Percentiles rank a stretch among this genome's conserved stretches.
phyloP scores from a whole-genome alignment of 2,113 vertebrate genomes.

The Stegastes partitus region DNA sequence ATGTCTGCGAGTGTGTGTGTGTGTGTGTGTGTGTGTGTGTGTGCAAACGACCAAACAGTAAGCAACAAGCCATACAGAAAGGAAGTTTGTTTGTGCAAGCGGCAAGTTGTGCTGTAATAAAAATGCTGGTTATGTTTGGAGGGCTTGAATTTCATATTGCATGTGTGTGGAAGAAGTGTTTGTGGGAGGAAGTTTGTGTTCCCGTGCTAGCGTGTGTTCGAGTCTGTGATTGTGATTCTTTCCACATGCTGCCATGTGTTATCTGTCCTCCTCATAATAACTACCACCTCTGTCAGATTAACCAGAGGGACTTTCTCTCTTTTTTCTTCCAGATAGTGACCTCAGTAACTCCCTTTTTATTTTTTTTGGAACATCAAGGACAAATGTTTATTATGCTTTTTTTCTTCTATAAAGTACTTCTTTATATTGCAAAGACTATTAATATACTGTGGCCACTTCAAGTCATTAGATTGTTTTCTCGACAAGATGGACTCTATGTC shows the following conservation, averaged over 20 bases:
- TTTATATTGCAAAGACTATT: neutral
- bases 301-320: slow-evolving; percentile 73
- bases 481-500: slow-evolving; percentile 11
- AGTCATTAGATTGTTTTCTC: slow-evolving; percentile 29
- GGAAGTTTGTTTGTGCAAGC: slow-evolving; percentile 18
- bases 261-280: slow-evolving; percentile 78
- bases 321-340: slow-evolving; percentile 29
- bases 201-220: slow-evolving; percentile 62
- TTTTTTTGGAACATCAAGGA: slow-evolving; percentile 27
- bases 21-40: slow-evolving; percentile 34
- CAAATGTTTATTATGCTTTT: neutral
- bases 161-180: slow-evolving; percentile 50
- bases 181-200: slow-evolving; percentile 71
- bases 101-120: slow-evolving; percentile 24
- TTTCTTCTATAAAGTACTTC: slow-evolving; percentile 7
- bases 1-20: slow-evolving; percentile 27
- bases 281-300: slow-evolving; percentile 76
- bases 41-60: slow-evolving; percentile 35
- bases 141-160: slow-evolving; percentile 34
- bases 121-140: slow-evolving; percentile 34
- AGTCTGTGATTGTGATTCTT: slow-evolving; percentile 72
- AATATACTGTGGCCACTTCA: slow-evolving; percentile 4
- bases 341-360: slow-evolving; percentile 26
- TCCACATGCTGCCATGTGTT: slow-evolving; percentile 80
- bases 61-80: slow-evolving; percentile 15